phyloP scores from a whole-genome alignment of 2,113 vertebrate genomes.

The Callorhinus ursinus region DNA sequence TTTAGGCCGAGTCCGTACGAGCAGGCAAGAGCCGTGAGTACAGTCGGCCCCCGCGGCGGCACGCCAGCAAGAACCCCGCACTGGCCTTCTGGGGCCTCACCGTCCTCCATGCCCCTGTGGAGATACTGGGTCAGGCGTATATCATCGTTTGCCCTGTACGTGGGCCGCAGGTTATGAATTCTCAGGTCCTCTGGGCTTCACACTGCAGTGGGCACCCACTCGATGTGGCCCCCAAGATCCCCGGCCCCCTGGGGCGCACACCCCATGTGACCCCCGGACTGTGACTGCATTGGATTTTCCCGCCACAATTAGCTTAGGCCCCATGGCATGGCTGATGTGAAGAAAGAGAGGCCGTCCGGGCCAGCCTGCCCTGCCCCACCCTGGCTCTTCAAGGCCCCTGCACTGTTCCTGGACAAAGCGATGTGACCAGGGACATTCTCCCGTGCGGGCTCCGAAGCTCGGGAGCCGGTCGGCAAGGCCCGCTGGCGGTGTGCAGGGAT shows the following conservation, averaged over 20 bases:
- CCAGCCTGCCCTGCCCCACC: not conserved
- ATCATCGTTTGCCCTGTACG: not conserved
- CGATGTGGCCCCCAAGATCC: not conserved
- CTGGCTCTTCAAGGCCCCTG: not conserved
- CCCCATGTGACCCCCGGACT: not conserved
- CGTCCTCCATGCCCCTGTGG: accelerated
- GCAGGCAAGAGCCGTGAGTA: not conserved
- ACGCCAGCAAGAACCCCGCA: not conserved
- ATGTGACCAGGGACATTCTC: not conserved
- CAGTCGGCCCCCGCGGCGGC: no score
- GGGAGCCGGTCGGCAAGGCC: accelerated
- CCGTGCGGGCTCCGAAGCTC: not conserved
- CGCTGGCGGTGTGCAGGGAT: accelerated
- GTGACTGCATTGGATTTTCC: accelerated
- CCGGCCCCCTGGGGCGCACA: no score
- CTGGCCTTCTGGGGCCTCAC: no score
- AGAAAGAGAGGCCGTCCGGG: not conserved
- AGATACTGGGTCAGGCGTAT: not conserved
- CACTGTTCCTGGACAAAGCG: not conserved
- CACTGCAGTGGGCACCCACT: accelerated
- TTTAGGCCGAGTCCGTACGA: no score
- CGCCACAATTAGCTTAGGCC: accelerated
- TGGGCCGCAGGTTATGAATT: not conserved
- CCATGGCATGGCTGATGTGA: not conserved
- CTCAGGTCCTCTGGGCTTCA: not conserved